Conservation (phyloP, 2,888 invertebrate genomes). For the Rhagonycha fulva region DNA sequence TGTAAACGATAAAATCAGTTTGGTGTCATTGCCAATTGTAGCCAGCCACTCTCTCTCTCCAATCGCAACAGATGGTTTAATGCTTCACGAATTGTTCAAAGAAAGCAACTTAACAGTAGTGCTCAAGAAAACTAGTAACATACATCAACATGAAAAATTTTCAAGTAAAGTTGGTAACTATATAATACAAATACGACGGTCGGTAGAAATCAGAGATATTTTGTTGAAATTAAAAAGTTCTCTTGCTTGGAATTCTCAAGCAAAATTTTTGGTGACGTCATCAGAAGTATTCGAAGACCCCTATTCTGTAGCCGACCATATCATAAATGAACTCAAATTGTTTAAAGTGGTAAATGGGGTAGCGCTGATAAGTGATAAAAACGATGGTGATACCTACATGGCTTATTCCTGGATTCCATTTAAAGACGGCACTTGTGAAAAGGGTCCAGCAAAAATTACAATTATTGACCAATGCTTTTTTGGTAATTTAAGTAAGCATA, state of each 20-base stretch:
- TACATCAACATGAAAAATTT: not conserved
- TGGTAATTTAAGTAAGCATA: conserved; percentile 24
- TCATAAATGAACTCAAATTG: conserved; percentile 33
- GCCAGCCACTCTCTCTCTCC: conserved; percentile 11
- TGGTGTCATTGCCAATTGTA: conserved; percentile 19
- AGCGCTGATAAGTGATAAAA: conserved; percentile 35
- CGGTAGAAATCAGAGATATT: conserved; percentile 24
- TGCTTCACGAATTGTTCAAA: conserved; percentile 31
- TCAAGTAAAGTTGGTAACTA: conserved; percentile 31
- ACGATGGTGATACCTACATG: conserved; percentile 31
- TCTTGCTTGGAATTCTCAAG: conserved; percentile 37
- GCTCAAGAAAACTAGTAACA: conserved; percentile 26
- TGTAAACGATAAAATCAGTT: conserved; percentile 13
- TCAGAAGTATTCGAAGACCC: conserved; percentile 32
- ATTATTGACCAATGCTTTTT: conserved; percentile 37
- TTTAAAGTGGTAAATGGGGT: conserved; percentile 40
- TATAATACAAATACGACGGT: conserved; percentile 31
- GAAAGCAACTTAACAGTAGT: conserved; percentile 29
- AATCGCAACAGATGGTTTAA: conserved; percentile 27
- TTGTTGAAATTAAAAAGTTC: conserved; percentile 22
- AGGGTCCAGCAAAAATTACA: conserved; percentile 34
- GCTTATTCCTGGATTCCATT: conserved; percentile 44
- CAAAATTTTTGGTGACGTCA: conserved; percentile 40
- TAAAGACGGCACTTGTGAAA: conserved; percentile 33
- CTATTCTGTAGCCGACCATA: conserved; percentile 20